A percentile compares a stretch with the other conserved stretches of the same genome.
phyloP scores from a whole-genome alignment of 2,797 vertebrate species.

The Oryzias dopingdopingensis region DNA sequence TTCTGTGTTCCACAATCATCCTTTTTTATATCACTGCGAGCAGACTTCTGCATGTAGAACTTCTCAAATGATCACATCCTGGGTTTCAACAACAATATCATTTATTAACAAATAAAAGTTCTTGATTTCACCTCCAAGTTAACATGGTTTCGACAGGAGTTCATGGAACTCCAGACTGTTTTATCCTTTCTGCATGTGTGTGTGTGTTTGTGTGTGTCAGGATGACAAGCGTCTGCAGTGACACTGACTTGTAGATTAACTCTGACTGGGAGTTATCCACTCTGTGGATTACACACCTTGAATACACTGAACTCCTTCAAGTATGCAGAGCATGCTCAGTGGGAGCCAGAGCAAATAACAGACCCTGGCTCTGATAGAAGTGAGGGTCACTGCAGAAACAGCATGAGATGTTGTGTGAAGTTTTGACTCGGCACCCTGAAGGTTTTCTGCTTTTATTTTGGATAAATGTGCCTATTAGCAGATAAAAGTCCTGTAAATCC shows the following conservation, averaged over 20 bases:
- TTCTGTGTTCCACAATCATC: too few species aligned
- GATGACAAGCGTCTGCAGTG: conserved; percentile 3
- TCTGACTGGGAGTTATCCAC: conserved; percentile 44
- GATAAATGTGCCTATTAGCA: background rate
- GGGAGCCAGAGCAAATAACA: conserved; percentile 64
- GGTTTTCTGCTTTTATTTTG: background rate
- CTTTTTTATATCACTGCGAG: too few species aligned
- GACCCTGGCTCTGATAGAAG: conserved; percentile 56
- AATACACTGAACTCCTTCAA: conserved; percentile 3
- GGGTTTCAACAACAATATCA: too few species aligned
- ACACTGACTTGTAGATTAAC: conserved; percentile 10
- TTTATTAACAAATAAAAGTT: background rate
- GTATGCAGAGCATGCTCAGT: conserved; percentile 37
- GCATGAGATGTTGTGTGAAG: conserved; percentile 34
- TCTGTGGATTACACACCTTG: conserved; percentile 10
- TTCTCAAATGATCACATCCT: too few species aligned
- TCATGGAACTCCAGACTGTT: conserved; percentile 16
- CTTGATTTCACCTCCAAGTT: conserved; percentile 24
- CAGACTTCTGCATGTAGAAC: too few species aligned
- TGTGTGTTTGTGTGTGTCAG: conserved; percentile 28
- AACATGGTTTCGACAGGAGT: conserved; percentile 11
- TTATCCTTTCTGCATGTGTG: conserved; percentile 1
- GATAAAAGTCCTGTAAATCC: background rate
- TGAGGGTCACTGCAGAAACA: conserved; percentile 42
- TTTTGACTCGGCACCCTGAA: background rate